Percentiles rank a stretch among this genome's conserved stretches.
phyloP scores from a whole-genome alignment of 2,113 vertebrate genomes.

The Melanerpes aurifrons region DNA sequence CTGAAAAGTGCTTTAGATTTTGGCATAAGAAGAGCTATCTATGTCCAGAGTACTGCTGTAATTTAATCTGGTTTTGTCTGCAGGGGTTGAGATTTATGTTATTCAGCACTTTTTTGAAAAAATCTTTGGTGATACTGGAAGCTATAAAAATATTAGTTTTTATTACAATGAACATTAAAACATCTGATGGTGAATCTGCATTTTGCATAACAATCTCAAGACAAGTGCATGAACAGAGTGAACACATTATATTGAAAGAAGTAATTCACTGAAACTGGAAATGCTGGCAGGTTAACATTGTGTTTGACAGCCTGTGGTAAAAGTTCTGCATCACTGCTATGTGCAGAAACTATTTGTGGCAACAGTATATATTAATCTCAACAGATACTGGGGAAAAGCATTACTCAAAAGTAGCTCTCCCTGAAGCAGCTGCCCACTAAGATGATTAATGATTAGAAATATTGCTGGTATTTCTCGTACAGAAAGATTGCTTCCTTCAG shows the following conservation, averaged over 20 bases:
- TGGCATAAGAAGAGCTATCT: neutral
- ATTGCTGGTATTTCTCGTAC: neutral
- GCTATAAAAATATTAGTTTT: neutral
- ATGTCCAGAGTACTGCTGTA: neutral
- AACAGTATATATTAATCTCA: neutral
- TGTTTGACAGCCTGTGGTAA: slow-evolving; percentile 29
- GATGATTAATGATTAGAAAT: slow-evolving; percentile 23
- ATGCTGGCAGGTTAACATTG: neutral
- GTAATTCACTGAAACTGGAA: neutral
- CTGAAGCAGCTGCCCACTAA: neutral
- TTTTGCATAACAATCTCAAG: neutral
- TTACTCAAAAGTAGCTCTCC: neutral
- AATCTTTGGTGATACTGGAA: neutral
- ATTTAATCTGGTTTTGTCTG: neutral
- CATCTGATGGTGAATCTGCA: neutral
- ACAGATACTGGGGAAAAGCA: neutral
- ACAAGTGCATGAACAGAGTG: neutral
- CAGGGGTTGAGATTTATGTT: neutral
- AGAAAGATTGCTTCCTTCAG: neutral
- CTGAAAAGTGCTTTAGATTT: neutral
- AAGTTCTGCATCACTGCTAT: neutral
- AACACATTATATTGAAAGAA: slow-evolving; percentile 21
- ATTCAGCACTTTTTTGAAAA: neutral
- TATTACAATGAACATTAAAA: neutral
- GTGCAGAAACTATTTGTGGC: slow-evolving; percentile 13